phyloP scores from a whole-genome alignment of 2,113 vertebrate species.

The Mesitornis unicolor region DNA sequence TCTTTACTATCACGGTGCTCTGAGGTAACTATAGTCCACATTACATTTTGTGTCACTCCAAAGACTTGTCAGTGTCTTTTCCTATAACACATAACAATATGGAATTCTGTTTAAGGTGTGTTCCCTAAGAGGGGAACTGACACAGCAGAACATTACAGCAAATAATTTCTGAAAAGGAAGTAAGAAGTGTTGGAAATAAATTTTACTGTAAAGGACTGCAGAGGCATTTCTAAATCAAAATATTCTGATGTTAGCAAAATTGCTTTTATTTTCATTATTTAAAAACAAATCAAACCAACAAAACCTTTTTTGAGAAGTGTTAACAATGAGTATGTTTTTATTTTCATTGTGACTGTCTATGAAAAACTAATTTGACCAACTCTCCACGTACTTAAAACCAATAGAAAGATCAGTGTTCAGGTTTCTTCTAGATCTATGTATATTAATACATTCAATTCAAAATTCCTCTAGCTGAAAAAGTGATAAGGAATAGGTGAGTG shows the following conservation, averaged over 20 bases:
- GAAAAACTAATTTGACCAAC: neutral
- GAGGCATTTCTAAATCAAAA: neutral
- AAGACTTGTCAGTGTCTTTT: neutral
- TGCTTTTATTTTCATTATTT: neutral
- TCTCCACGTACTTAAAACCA: neutral
- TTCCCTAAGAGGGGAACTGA: neutral
- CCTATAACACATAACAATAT: accelerated
- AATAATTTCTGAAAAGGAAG: neutral
- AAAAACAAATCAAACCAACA: neutral
- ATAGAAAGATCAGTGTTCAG: neutral
- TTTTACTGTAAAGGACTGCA: neutral
- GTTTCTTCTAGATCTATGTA: neutral
- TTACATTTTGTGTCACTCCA: neutral
- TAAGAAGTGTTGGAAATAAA: neutral
- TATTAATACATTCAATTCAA: neutral
- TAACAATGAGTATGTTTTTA: neutral
- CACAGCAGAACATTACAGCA: neutral
- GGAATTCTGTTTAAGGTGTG: neutral
- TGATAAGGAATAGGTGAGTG: neutral
- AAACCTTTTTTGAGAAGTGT: neutral
- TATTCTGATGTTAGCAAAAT: neutral
- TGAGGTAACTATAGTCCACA: neutral
- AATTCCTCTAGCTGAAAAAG: neutral
- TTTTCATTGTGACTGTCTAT: neutral
- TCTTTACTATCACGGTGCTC: neutral